These are phyloP conservation scores for Leistus spinibarbis DNA, from an alignment of 2,888 invertebrate species.

Conservation along the genomic window DNA sequence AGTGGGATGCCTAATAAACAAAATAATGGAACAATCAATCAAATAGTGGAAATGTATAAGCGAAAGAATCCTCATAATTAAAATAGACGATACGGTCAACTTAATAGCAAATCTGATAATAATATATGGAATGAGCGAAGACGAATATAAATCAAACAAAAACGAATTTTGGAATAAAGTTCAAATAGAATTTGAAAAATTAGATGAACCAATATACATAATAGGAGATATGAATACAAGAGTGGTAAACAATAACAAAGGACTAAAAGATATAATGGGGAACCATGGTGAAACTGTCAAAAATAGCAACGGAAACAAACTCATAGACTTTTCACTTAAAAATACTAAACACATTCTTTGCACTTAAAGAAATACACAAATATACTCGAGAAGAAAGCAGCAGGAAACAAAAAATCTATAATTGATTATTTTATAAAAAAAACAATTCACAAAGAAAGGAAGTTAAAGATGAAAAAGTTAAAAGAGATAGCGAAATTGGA, in stretches of 20 bases:
- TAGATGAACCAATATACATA: not conserved
- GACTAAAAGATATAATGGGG: not conserved
- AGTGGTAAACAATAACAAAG: not conserved
- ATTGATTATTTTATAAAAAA: not conserved
- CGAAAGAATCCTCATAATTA: not conserved
- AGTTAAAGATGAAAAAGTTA: not conserved
- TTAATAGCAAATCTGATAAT: not conserved
- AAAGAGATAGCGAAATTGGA: not conserved
- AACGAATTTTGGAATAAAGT: not conserved
- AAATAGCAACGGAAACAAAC: not conserved
- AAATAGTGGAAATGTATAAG: not conserved
- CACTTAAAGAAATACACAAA: slow-evolving; percentile 32
- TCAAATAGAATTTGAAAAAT: not conserved
- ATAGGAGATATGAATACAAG: not conserved
- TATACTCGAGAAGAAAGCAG: not conserved
- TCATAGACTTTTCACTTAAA: not conserved
- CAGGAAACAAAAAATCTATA: slow-evolving; percentile 8
- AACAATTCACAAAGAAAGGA: slow-evolving; percentile 1
- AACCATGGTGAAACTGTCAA: not conserved
- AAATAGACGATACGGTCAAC: not conserved
- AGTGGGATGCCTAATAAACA: slow-evolving; percentile 25
- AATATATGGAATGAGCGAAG: not conserved
- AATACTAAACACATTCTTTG: slow-evolving; percentile 27
- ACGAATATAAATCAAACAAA: not conserved
- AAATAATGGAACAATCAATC: slow-evolving; percentile 13